Evolutionary conservation across 2,888 invertebrate genomes (phyloP).

Genomic region (Melitaea athalia): DNA sequence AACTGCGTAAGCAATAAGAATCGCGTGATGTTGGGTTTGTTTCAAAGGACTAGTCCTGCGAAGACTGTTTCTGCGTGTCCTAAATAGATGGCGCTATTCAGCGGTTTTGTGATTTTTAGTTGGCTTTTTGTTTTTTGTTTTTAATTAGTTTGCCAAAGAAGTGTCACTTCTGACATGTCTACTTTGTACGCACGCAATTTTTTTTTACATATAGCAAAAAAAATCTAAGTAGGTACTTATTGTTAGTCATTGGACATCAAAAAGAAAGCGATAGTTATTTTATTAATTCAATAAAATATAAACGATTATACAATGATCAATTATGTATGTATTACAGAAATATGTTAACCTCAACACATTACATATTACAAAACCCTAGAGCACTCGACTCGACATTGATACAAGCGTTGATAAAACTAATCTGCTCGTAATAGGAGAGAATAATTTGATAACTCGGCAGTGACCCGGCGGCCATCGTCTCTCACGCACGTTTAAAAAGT

Average conservation of each 20-base stretch:
- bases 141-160: too few relatives aligned
- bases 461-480: constrained; percentile 52
- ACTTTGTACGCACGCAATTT: too few relatives aligned
- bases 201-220: too few relatives aligned
- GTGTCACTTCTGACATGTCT: too few relatives aligned
- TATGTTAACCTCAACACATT: constrained; percentile 48
- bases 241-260: neutral
- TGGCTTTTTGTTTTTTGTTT: too few relatives aligned
- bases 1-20: too few relatives aligned
- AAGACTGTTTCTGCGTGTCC: too few relatives aligned
- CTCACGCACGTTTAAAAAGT: constrained; percentile 43
- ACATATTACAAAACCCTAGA: constrained; percentile 54
- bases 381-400: constrained; percentile 61
- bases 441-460: constrained; percentile 61
- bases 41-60: too few relatives aligned
- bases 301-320: constrained; percentile 47
- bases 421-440: constrained; percentile 58
- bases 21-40: too few relatives aligned
- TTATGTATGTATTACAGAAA: constrained; percentile 50
- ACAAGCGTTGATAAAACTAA: constrained; percentile 70
- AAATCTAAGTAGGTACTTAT: too few relatives aligned
- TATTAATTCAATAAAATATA: constrained; percentile 18
- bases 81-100: too few relatives aligned
- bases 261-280: neutral
- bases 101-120: too few relatives aligned